Base-by-base conservation (phyloP, 2,888 invertebrate genomes). In the Deladenus siricidicola region DNA sequence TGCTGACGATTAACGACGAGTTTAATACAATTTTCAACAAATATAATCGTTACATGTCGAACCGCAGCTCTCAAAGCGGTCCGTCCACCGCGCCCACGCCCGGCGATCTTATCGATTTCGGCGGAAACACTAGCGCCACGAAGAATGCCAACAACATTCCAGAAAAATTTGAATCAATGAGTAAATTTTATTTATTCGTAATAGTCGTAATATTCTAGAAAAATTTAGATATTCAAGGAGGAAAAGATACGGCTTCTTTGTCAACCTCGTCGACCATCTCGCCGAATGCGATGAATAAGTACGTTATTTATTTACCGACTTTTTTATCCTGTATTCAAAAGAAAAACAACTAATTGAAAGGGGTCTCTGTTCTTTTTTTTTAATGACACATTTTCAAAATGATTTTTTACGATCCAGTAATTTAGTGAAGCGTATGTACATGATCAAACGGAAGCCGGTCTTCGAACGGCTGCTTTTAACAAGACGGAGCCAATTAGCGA, bases 11-110 rank as follows among this genome's bases (percentile, higher is more conserved):
- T 66, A 98, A 98, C 81, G 96, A 98, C 81, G 89, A 91, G 75
- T 84, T 98, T 78, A 94, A 98, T 82, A 92, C 91, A 83, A 83
- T 93, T 63, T 92, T 98, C 81, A 84, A 94, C 73, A 85, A 96
- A 76, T 85, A 82, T 72, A 82, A 82, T 39, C 75, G 83, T 3
- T 77, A 72, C 63, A 60, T 76, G 57, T n/a, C 63, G 19, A 75
- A 73, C 24, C 30, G 53, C 4, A 34, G 42, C 19, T 30, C 53
- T 1, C 53, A 53, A 53, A 34, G 39, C 39, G 39, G 39, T 10
- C 39, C 39, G 14, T 34, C 39, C 14, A 34, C 39, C 8, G 39
- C 39, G 8, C 39, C 39, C 6, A 30, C 53, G 3, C 29, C 53
- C 21, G 29, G 30, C 21, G 60, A 62, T 53, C 34, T 62, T 4